Evolutionary conservation across 2,113 vertebrate species (phyloP).

Genomic region (Eubucco bourcierii): DNA sequence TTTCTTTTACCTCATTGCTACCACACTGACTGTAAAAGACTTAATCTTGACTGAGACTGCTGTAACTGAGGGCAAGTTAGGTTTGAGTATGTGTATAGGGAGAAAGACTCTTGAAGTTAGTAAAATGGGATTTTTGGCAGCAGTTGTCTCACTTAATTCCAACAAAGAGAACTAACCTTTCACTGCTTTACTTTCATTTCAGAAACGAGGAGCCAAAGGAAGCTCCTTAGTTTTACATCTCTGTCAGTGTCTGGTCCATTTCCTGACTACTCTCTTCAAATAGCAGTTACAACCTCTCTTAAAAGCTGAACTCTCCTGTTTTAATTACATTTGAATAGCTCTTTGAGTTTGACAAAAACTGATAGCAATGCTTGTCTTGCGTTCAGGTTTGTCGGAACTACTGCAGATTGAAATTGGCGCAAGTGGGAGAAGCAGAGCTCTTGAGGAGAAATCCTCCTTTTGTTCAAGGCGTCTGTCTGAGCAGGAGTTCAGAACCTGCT

Average conservation of each 20-base stretch:
- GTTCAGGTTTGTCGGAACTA: not conserved
- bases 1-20: not conserved
- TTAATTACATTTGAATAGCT: not conserved
- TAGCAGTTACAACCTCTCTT: not conserved
- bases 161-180: not conserved
- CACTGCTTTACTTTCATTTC: not conserved
- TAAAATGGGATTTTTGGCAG: constrained; percentile 15
- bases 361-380: not conserved
- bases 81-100: not conserved
- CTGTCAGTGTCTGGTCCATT: not conserved
- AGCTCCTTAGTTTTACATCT: not conserved
- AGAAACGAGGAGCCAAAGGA: not conserved
- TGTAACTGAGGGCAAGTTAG: not conserved
- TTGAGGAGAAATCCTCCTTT: not conserved
- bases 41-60: not conserved
- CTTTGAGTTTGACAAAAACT: not conserved
- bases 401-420: not conserved
- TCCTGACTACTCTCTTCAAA: not conserved
- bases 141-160: not conserved
- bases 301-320: not conserved
- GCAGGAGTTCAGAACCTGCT: not conserved
- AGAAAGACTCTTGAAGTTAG: not conserved
- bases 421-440: constrained; percentile 15
- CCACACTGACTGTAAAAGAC: not conserved
- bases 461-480: not conserved